Percentiles rank a stretch among this genome's conserved stretches.
These are phyloP conservation scores for Sander lucioperca DNA, from an alignment of 2,113 vertebrate genomes.

Conservation along the genomic window DNA sequence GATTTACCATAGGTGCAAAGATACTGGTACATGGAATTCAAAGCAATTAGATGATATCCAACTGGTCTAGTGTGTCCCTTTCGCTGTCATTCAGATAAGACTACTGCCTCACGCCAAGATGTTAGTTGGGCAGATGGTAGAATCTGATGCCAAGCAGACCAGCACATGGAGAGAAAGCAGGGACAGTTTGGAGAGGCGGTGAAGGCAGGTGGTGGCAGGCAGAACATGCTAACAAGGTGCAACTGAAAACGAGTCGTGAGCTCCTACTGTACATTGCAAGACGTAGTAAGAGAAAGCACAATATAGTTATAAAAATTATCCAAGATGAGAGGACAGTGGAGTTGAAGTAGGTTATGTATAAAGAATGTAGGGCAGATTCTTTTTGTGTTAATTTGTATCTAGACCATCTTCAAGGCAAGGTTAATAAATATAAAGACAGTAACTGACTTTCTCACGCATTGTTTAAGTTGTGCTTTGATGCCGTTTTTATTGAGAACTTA, in stretches of 20 bases:
- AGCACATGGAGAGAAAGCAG: slow-evolving; percentile 39
- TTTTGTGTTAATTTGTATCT: background rate
- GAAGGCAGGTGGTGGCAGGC: slow-evolving; percentile 32
- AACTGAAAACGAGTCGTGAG: slow-evolving; percentile 47
- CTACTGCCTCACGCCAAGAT: slow-evolving; percentile 50
- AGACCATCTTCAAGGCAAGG: background rate
- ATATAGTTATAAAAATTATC: background rate
- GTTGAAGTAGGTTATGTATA: background rate
- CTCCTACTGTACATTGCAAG: slow-evolving; percentile 6
- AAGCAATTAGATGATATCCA: slow-evolving; percentile 49
- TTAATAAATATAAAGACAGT: background rate
- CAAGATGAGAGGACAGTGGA: background rate
- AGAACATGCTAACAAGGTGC: slow-evolving; percentile 57
- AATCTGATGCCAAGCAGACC: slow-evolving; percentile 56
- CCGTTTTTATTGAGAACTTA: background rate
- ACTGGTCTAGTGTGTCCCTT: slow-evolving; percentile 22
- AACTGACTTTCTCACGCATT: background rate
- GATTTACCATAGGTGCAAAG: slow-evolving; percentile 17
- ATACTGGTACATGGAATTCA: slow-evolving; percentile 17
- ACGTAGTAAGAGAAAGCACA: background rate
- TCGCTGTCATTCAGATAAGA: slow-evolving; percentile 57
- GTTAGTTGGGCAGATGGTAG: slow-evolving; percentile 73
- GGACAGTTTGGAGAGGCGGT: slow-evolving; percentile 21
- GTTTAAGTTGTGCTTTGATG: background rate
- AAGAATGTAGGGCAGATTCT: background rate